Evolutionary conservation across 2,113 vertebrate genomes (phyloP), one percentile per base, ranked within the genome.

Genomic region (Saguinus imperator): DNA sequence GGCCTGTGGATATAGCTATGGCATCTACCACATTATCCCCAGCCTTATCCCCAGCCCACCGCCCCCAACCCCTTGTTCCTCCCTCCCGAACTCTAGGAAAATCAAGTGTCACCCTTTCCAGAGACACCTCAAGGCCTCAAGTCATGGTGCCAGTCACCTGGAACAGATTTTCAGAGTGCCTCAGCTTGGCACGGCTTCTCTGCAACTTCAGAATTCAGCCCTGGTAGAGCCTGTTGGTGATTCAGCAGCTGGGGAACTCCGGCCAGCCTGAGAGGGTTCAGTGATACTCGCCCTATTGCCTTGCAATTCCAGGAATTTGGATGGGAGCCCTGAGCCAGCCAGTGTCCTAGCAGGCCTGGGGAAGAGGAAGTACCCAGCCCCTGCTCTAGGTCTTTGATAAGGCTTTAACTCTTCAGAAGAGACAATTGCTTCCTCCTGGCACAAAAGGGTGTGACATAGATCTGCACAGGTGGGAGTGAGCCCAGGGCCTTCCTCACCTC

Each of bases 161-260:
- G 76, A 64, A 35, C 68, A 50, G 77, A 66, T 21, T 45, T 89
- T 79, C 6, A 0, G 76, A 50, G 80, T 1, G 0, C 40, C 87
- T 84, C 50, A 8, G 37, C 58, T 70, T 79, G 85, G 75, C 72
- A 40, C 27, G 32, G 50, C 35, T 89, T 66, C 93, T 80, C 58
- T 64, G 86, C 21, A 1, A 10, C 29, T 85, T 82, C 32, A 13
- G 79, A 89, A 72, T 68, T 91, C 9, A 0, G 72, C 43, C 12
- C 93, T 81, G 57, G 93, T 82, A 88, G 89, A 94, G 76, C 84
- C 87, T 95, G 91, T 92, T 96, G 64, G 79, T 98, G 96, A 97
- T 72, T 97, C 96, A 94, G 82, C 13, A 40, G 35, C 83, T 21
- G 25, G 90, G 73, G 92, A 94, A 86, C 84, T 91, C 86, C 88